phyloP scores from a whole-genome alignment of 2,113 vertebrate genomes.

The Lophotis ruficrista region DNA sequence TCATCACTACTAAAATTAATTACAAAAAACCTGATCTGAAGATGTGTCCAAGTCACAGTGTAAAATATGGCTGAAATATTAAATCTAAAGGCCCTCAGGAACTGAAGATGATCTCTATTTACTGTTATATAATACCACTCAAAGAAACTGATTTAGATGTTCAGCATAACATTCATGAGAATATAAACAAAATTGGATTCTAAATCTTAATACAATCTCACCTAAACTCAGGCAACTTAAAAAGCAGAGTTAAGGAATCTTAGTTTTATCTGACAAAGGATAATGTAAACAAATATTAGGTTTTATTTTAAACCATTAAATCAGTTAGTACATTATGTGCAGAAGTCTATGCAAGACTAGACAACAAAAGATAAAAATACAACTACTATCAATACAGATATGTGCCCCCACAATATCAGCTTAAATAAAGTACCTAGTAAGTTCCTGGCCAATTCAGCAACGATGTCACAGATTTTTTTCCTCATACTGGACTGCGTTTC shows the following conservation, averaged over 20 bases:
- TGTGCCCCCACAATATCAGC: background rate
- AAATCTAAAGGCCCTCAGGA: background rate
- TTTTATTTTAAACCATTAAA: background rate
- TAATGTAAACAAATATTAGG: background rate
- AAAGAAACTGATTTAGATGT: background rate
- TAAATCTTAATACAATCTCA: background rate
- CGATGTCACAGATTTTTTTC: slow-evolving; percentile 96
- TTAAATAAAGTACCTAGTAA: slow-evolving; percentile 84
- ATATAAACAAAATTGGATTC: background rate
- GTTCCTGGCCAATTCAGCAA: slow-evolving; percentile 93
- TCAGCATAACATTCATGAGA: background rate
- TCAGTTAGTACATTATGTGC: background rate
- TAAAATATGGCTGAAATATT: background rate
- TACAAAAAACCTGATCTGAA: background rate
- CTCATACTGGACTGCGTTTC: slow-evolving; percentile 89
- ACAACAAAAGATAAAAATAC: background rate
- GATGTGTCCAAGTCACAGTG: background rate
- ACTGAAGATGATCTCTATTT: background rate
- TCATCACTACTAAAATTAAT: background rate
- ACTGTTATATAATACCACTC: background rate
- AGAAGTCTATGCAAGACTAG: background rate
- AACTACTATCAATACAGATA: background rate
- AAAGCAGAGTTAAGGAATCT: background rate
- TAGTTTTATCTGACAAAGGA: background rate
- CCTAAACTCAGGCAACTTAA: background rate